Evolutionary conservation across 2,888 invertebrate species (phyloP).

Genomic region (Serrognathus titanus): DNA sequence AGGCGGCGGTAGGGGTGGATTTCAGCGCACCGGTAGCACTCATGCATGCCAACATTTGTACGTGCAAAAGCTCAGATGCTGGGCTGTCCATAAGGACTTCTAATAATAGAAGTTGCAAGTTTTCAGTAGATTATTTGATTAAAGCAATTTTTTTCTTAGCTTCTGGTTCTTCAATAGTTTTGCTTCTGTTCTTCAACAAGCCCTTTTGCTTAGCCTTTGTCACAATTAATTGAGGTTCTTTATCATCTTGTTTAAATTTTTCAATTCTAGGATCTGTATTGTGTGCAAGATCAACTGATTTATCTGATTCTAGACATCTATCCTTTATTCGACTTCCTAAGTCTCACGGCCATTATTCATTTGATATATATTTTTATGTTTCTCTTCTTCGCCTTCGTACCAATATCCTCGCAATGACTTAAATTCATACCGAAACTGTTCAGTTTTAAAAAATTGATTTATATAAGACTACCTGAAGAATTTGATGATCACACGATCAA

Average conservation of each 20-base stretch:
- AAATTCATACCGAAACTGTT: conserved; percentile 96
- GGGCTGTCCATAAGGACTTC: too few relatives aligned
- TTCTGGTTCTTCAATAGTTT: conserved; percentile 57
- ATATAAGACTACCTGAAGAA: too few relatives aligned
- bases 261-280: conserved; percentile 90
- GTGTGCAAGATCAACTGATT: conserved; percentile 93
- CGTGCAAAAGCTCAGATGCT: too few relatives aligned
- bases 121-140: conserved; percentile 79
- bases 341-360: conserved; percentile 91
- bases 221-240: conserved; percentile 81
- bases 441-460: too few relatives aligned
- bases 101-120: conserved; percentile 87
- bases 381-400: conserved; percentile 97
- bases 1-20: too few relatives aligned
- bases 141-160: conserved; percentile 65
- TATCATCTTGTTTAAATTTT: conserved; percentile 90
- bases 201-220: conserved; percentile 86
- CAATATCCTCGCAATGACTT: conserved; percentile 99
- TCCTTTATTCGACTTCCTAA: conserved; percentile 91
- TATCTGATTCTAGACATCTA: conserved; percentile 90
- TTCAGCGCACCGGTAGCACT: too few relatives aligned
- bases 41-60: too few relatives aligned
- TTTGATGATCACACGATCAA: too few relatives aligned
- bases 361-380: conserved; percentile 96
- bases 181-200: conserved; percentile 70